Percentiles rank a stretch among this genome's conserved stretches.
These are phyloP conservation scores for Stegostoma tigrinum DNA, from an alignment of 2,113 vertebrate genomes.

Conservation along the genomic window DNA sequence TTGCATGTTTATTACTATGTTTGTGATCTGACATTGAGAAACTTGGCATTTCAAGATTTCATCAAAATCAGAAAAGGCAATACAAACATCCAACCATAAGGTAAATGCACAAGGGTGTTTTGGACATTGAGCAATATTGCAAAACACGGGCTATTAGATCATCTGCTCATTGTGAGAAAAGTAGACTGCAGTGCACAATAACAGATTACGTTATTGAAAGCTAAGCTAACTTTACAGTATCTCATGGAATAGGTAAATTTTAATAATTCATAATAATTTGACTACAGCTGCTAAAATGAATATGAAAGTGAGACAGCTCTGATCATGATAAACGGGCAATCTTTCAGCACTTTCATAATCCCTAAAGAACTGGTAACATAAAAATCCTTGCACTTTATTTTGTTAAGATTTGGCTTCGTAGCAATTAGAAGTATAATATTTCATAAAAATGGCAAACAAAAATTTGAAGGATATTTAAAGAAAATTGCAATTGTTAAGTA, in stretches of 20 bases:
- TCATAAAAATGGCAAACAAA: background rate
- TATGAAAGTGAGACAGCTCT: background rate
- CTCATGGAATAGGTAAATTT: background rate
- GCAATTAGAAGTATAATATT: background rate
- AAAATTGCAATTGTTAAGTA: background rate
- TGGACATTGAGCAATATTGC: too few species aligned
- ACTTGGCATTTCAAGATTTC: background rate
- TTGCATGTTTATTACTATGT: background rate
- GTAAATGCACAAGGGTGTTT: background rate
- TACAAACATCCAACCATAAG: background rate
- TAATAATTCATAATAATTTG: background rate
- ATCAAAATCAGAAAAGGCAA: background rate
- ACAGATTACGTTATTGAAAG: background rate
- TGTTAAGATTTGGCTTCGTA: background rate
- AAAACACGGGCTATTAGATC: background rate
- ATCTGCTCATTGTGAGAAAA: background rate
- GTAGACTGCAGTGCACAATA: background rate
- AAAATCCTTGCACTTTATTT: background rate
- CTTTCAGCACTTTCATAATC: background rate
- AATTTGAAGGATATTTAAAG: slow-evolving; percentile 13
- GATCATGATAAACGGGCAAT: background rate
- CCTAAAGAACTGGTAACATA: background rate
- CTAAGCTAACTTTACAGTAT: background rate
- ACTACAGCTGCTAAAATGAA: background rate
- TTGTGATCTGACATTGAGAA: background rate